A percentile compares a stretch with the other conserved stretches of the same genome.
Evolutionary conservation across 2,113 vertebrate species (phyloP).

Genomic region (Zosterops borbonicus): DNA sequence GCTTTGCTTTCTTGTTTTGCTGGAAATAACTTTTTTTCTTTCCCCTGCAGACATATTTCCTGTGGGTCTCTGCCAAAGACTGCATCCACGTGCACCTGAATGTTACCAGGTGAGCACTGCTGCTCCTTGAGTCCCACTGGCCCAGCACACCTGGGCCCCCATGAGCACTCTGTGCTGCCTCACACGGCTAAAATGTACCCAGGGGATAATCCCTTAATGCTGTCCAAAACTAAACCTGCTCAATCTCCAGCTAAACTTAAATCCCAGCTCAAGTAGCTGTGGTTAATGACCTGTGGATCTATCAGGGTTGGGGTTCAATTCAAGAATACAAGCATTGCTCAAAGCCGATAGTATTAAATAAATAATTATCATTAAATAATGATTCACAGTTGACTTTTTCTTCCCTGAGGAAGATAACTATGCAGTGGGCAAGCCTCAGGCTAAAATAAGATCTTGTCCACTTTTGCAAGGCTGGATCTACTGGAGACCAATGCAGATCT

Average conservation of each 20-base stretch:
- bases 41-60: slow-evolving; percentile 83
- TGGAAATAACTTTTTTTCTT: background rate
- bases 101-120: slow-evolving; percentile 78
- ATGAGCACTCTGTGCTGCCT: background rate
- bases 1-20: background rate
- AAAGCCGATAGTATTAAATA: slow-evolving; percentile 3
- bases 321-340: background rate
- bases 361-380: background rate
- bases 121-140: background rate
- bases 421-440: background rate
- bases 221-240: background rate
- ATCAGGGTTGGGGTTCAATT: background rate
- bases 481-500: background rate
- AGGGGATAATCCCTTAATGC: background rate
- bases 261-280: background rate
- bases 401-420: background rate
- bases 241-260: background rate
- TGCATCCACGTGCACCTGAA: slow-evolving; percentile 85
- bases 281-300: background rate
- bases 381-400: background rate
- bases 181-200: background rate
- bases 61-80: slow-evolving; percentile 88
- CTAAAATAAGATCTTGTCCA: background rate
- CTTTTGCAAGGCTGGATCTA: background rate
- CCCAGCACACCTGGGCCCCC: background rate